phyloP scores from a whole-genome alignment of 2,888 invertebrate species.

The Monoplex corrugatus region DNA sequence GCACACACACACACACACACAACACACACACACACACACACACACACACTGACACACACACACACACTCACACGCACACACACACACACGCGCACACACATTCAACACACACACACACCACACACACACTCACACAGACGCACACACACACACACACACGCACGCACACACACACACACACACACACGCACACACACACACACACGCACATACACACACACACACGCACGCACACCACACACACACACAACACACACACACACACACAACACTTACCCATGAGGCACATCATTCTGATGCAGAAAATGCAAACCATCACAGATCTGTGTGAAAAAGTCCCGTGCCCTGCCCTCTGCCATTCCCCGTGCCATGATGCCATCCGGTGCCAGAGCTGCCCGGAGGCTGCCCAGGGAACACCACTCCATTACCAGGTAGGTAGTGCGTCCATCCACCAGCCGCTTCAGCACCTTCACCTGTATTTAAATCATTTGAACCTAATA shows the following conservation, averaged over 20 bases:
- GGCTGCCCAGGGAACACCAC: slow-evolving; percentile 24
- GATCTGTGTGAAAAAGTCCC: background rate
- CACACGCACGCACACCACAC: background rate
- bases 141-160: no score
- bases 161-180: no score
- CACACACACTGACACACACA: no score
- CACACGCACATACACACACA: no score
- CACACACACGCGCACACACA: no score
- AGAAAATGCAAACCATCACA: slow-evolving; percentile 6
- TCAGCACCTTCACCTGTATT: slow-evolving; percentile 60
- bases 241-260: background rate
- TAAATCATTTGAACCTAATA: no score
- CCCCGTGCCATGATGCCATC: background rate
- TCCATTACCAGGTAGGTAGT: slow-evolving; percentile 3
- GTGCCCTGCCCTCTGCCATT: background rate
- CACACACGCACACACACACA: no score
- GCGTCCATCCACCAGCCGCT: slow-evolving; percentile 58
- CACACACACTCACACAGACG: no score
- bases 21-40: no score
- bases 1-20: no score
- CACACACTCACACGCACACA: no score
- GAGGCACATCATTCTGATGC: background rate
- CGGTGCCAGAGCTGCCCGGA: background rate
- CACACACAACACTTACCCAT: background rate
- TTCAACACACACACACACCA: no score